These are phyloP conservation scores for Psococerastis gibbosa DNA, from an alignment of 2,888 invertebrate species.

Conservation along the genomic window DNA sequence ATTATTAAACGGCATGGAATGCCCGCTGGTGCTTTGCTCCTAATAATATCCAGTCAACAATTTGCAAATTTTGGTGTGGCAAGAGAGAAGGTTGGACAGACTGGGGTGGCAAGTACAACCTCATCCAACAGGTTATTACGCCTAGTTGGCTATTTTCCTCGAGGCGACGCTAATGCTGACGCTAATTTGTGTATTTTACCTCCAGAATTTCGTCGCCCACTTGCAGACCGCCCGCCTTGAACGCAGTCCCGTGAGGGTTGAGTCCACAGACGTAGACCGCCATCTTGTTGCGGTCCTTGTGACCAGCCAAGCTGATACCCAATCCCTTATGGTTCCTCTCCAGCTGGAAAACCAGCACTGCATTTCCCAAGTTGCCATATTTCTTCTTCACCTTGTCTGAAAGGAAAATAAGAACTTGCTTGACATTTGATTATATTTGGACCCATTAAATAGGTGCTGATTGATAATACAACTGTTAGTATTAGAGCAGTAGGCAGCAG, in stretches of 20 bases:
- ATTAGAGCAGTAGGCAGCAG: too few relatives aligned
- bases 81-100: too few relatives aligned
- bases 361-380: conserved; percentile 56
- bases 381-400: conserved; percentile 85
- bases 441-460: too few relatives aligned
- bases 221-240: conserved; percentile 50
- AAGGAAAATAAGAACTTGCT: too few relatives aligned
- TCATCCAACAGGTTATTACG: neutral
- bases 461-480: too few relatives aligned
- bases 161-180: neutral
- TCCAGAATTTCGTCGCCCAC: conserved; percentile 92
- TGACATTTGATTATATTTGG: too few relatives aligned
- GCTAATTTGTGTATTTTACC: too few relatives aligned
- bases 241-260: conserved; percentile 69
- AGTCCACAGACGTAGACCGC: conserved; percentile 94
- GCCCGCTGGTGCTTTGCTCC: too few relatives aligned
- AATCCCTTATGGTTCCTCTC: conserved; percentile 56
- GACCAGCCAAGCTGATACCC: conserved; percentile 85
- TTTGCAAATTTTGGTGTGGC: too few relatives aligned
- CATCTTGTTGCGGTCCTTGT: conserved; percentile 85
- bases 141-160: neutral
- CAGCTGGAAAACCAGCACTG: conserved; percentile 52
- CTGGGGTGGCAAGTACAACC: neutral
- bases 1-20: too few relatives aligned
- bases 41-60: too few relatives aligned